Conservation (phyloP, 2,888 invertebrate genomes). For the Sphaerophoria taeniata region DNA sequence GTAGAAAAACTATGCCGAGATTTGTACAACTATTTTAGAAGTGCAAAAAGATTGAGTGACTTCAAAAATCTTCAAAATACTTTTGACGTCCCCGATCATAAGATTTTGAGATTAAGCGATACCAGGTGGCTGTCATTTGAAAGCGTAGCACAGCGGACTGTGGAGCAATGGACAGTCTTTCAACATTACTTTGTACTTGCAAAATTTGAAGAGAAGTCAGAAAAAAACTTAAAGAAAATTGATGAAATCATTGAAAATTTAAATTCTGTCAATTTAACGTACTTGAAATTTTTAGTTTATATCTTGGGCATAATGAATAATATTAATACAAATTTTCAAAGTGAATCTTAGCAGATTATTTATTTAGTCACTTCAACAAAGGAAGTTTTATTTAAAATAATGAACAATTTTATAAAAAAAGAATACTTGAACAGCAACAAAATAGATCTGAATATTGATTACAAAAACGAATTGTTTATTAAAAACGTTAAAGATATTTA, state of each 20-base stretch:
- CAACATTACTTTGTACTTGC: constrained; percentile 43
- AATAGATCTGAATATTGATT: constrained; percentile 18
- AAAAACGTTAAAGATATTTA: constrained; percentile 37
- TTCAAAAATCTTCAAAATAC: constrained; percentile 36
- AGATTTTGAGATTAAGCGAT: constrained; percentile 37
- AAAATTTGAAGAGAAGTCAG: constrained; percentile 42
- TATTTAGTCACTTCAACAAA: constrained; percentile 34
- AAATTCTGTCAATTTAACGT: constrained; percentile 6
- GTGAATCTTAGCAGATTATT: constrained; percentile 39
- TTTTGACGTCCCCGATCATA: constrained; percentile 45
- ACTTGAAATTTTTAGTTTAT: constrained; percentile 39
- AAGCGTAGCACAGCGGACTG: constrained; percentile 33
- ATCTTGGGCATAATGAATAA: constrained; percentile 37
- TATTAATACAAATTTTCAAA: constrained; percentile 33
- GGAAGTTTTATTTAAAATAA: constrained; percentile 29
- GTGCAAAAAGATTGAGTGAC: constrained; percentile 38
- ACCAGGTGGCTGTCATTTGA: constrained; percentile 52
- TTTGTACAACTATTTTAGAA: constrained; percentile 36
- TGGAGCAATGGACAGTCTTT: constrained; percentile 9
- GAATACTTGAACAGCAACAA: constrained; percentile 21
- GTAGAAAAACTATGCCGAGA: background rate
- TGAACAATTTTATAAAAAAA: constrained; percentile 41
- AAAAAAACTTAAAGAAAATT: constrained; percentile 45
- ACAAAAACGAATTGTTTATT: constrained; percentile 8
- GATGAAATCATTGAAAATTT: constrained; percentile 27